Percentiles rank a stretch among this genome's conserved stretches.
Evolutionary conservation across 1,140 invertebrate species (phyloP).

Genomic region (Araneus ventricosus): DNA sequence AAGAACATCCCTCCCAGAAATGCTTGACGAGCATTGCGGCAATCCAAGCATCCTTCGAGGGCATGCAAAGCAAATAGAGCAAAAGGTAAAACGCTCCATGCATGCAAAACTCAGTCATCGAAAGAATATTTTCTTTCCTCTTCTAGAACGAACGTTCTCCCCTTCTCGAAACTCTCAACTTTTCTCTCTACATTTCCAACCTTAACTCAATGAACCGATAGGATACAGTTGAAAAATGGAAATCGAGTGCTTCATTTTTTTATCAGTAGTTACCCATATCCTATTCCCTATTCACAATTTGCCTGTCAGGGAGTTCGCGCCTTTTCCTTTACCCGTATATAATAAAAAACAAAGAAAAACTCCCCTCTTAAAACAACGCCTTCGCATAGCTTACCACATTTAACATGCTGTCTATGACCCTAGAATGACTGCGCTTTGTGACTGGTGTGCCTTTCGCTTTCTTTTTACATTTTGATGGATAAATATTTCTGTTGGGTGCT

Average conservation of each 20-base stretch:
- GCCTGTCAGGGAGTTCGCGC: not conserved
- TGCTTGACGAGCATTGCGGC: not conserved
- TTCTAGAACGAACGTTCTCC: not conserved
- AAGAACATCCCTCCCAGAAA: not conserved
- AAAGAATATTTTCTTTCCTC: not conserved
- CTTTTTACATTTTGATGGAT: conserved; percentile 40
- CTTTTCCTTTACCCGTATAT: not conserved
- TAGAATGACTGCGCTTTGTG: conserved; percentile 19
- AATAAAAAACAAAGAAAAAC: not conserved
- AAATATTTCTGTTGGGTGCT: conserved; percentile 36
- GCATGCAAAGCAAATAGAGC: not conserved
- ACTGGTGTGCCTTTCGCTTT: not conserved
- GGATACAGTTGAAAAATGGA: conserved; percentile 45
- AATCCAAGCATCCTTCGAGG: not conserved
- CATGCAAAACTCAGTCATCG: conserved; percentile 5
- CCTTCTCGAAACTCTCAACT: not conserved
- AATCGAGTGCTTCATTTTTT: conserved; percentile 38
- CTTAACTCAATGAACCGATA: conserved; percentile 25
- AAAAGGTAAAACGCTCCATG: not conserved
- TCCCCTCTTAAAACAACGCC: conserved; percentile 41
- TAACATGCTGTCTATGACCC: conserved; percentile 43
- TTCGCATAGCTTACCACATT: conserved; percentile 40
- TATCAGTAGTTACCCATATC: conserved; percentile 9
- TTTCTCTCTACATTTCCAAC: not conserved
- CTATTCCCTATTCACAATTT: conserved; percentile 42